These are phyloP conservation scores for Physella acuta DNA, from an alignment of 1,140 invertebrate species.

Conservation along the genomic window DNA sequence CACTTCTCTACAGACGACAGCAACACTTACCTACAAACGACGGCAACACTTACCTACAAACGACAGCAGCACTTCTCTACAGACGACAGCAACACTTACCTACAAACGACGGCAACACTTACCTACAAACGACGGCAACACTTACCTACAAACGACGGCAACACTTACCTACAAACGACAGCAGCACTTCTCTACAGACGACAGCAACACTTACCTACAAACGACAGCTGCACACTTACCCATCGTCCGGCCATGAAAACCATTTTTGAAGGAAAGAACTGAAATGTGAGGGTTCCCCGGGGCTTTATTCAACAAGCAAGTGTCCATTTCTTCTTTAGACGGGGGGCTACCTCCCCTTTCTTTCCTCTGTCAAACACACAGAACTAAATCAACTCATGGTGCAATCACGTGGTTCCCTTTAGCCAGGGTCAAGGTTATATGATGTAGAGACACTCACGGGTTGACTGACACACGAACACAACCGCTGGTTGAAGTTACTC, in stretches of 20 bases:
- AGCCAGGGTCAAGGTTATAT: background rate
- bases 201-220: too few species aligned
- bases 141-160: too few species aligned
- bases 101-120: too few species aligned
- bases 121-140: too few species aligned
- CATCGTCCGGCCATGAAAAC: slow-evolving; percentile 64
- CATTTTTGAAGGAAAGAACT: slow-evolving; percentile 85
- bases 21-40: too few species aligned
- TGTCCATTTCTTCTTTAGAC: slow-evolving; percentile 75
- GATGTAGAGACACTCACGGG: background rate
- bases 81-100: too few species aligned
- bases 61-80: too few species aligned
- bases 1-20: too few species aligned
- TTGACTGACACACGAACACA: background rate
- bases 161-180: too few species aligned
- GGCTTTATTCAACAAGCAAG: slow-evolving; percentile 80
- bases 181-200: too few species aligned
- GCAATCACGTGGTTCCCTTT: background rate
- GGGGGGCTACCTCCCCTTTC: slow-evolving; percentile 70
- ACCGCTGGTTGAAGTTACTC: slow-evolving; percentile 10
- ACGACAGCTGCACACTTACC: too few species aligned
- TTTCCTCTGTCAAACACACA: slow-evolving; percentile 45
- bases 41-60: too few species aligned
- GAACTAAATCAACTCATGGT: background rate
- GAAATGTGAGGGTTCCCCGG: slow-evolving; percentile 84